Evolutionary conservation across 2,888 invertebrate species (phyloP), one percentile per base, ranked within the genome.

Genomic region (Epinotia brunnichana): DNA sequence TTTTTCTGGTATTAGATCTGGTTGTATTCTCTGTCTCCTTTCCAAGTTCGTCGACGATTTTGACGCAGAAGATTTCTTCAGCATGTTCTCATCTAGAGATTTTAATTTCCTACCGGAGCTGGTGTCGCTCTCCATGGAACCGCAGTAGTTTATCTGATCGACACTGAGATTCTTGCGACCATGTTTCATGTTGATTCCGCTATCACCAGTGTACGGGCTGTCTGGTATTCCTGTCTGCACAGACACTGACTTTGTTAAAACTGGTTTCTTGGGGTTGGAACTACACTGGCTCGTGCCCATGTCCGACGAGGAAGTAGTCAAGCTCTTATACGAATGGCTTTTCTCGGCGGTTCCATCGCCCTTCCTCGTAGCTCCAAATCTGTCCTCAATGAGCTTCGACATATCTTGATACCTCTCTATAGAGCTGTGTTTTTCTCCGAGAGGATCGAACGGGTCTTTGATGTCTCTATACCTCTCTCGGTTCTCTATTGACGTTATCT

Each of bases 381-480:
- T 94, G 78, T 96, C 95, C 83, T 95, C 95, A 75, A 96, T 94
- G 72, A 96, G 87, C 82, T 95, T 95, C 4, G 95, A 94, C 95
- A 96, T 95, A 77, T 96, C 96, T 82, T 95, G 95, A 76, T 96
- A 96, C 61, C 96, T 90, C 80, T 96, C 95, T 84, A 96, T 95
- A 74, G 95, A 95, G 86, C 95, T 94, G 77, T 95, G 94, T 81
- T 95, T 95, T 74, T 95, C 95, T 68, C 94, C 94, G 71, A 91
- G 89, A 17, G 93, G 94, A 84, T 95, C 95, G 74, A 95, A 93
- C 1, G 94, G 94, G 80, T 94, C 94, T 82, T 92, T 92, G 0
- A 92, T 84, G 70, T 94, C 94, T 79, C 84, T 88, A 73, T 84
- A 82, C 74, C 89, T 91, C 68, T 91, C 89, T 72, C 73, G 84